Conservation (phyloP, 2,113 vertebrate genomes). For the Panthera tigris region DNA sequence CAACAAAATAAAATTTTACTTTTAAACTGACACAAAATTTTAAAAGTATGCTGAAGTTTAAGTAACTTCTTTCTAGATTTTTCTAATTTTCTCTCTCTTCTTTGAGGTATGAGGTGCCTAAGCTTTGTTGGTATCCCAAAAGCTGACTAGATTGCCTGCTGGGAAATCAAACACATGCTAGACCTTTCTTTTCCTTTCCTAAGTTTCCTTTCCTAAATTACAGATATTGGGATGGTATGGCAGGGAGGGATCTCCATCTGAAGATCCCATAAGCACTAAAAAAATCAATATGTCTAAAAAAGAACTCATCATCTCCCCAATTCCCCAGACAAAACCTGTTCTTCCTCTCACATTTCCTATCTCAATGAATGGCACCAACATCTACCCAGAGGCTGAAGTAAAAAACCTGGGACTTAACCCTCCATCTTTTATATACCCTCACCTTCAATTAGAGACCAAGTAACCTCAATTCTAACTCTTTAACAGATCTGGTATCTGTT, state of each 20-base stretch:
- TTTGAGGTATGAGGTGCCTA: not conserved
- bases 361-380: not conserved
- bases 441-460: not conserved
- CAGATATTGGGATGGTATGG: not conserved
- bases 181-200: not conserved
- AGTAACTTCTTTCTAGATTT: not conserved
- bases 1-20: not conserved
- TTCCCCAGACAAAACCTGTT: not conserved
- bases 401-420: not conserved
- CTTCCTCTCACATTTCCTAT: not conserved
- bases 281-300: not conserved
- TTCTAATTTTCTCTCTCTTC: not conserved
- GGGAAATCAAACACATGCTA: not conserved
- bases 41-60: not conserved
- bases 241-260: not conserved
- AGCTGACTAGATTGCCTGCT: not conserved
- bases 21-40: not conserved
- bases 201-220: not conserved
- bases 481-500: not conserved
- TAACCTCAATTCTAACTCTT: not conserved
- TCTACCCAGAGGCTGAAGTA: not conserved
- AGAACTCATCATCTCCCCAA: not conserved
- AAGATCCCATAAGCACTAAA: not conserved
- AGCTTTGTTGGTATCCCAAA: not conserved
- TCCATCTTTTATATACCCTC: not conserved